A percentile compares a stretch with the other conserved stretches of the same genome.
Conservation (phyloP, 2,888 invertebrate species). For the Monoplex corrugatus region DNA sequence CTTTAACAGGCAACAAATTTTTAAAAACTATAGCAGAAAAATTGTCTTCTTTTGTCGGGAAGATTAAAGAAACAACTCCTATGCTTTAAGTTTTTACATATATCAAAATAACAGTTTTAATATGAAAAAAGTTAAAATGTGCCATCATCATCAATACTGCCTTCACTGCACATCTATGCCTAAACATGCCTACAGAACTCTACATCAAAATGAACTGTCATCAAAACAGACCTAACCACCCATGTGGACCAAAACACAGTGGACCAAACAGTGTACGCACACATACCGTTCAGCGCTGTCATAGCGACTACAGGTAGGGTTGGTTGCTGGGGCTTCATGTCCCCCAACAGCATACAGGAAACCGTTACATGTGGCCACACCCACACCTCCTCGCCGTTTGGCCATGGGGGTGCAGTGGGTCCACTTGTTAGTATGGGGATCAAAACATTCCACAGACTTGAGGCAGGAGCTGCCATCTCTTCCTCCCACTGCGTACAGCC, state of each 20-base stretch:
- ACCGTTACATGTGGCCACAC: conserved; percentile 93
- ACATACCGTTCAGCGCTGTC: conserved; percentile 92
- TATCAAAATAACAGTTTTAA: too few relatives aligned
- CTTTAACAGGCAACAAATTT: too few relatives aligned
- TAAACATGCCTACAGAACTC: too few relatives aligned
- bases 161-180: too few relatives aligned
- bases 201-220: too few relatives aligned
- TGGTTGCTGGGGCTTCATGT: conserved; percentile 95
- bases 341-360: conserved; percentile 96
- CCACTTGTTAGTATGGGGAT: conserved; percentile 91
- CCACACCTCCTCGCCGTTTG: conserved; percentile 92
- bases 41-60: too few relatives aligned
- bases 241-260: not conserved
- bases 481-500: conserved; percentile 95
- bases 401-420: conserved; percentile 93
- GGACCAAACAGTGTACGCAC: too few relatives aligned
- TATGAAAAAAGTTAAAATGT: too few relatives aligned
- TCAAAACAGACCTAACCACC: not conserved
- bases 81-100: too few relatives aligned
- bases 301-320: conserved; percentile 90
- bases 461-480: conserved; percentile 95
- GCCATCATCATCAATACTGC: too few relatives aligned
- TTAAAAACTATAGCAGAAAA: too few relatives aligned
- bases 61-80: too few relatives aligned
- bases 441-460: conserved; percentile 93